Conservation (phyloP, 2,113 vertebrate genomes). For the Lagenorhynchus albirostris region DNA sequence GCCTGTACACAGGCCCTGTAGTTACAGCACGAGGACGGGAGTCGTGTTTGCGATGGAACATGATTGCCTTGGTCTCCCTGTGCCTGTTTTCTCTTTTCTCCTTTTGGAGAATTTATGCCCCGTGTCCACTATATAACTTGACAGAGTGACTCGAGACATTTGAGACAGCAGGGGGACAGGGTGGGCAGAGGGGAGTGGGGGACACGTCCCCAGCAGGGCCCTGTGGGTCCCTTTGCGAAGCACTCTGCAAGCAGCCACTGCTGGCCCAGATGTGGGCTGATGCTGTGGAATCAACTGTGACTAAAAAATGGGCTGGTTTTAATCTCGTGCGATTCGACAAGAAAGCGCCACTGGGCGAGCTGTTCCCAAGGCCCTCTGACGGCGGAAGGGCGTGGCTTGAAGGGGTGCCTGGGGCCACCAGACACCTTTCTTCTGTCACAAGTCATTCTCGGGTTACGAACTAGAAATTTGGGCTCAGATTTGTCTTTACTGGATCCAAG, state of each 20-base stretch:
- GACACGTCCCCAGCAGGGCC: neutral
- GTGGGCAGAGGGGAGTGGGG: neutral
- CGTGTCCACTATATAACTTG: neutral
- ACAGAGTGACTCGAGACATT: neutral
- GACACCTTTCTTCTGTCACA: neutral
- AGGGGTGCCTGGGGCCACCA: neutral
- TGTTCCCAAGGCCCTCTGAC: neutral
- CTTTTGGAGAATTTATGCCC: neutral
- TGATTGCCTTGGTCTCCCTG: too few species aligned
- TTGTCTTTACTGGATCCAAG: neutral
- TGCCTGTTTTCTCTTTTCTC: neutral
- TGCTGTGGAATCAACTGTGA: neutral
- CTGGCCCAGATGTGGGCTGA: neutral
- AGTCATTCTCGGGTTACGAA: neutral
- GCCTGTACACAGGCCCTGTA: neutral
- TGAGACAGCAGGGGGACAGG: neutral
- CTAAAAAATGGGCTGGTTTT: neutral
- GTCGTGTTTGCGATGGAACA: neutral
- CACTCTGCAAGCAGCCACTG: neutral
- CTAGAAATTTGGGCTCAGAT: neutral
- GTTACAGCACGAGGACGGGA: neutral
- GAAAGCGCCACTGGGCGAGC: neutral
- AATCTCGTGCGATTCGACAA: constrained; percentile 47
- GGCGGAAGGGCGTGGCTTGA: neutral
- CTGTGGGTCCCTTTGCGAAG: neutral